phyloP scores from a whole-genome alignment of 2,113 vertebrate genomes.

The Xenopus borealis region DNA sequence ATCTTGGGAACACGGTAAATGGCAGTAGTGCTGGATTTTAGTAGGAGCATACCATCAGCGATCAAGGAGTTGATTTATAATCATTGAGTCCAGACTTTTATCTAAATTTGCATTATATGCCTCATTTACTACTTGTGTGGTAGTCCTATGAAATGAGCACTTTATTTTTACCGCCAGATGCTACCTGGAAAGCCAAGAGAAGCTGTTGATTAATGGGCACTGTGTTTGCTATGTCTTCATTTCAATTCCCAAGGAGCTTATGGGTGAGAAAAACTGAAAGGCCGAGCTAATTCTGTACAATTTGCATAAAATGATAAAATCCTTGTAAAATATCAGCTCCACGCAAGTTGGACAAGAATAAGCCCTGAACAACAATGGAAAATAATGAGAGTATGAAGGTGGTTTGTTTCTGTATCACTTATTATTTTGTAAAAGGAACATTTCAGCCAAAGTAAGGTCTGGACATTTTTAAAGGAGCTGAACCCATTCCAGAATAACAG shows the following conservation, averaged over 20 bases:
- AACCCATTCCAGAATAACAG: too few species aligned
- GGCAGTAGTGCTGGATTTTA: conserved; percentile 21
- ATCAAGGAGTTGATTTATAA: conserved; percentile 22
- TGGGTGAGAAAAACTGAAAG: conserved; percentile 17
- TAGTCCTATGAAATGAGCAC: conserved; percentile 17
- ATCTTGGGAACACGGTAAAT: conserved; percentile 24
- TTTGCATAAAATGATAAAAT: conserved; percentile 2
- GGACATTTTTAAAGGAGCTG: too few species aligned
- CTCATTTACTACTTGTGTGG: conserved; percentile 1
- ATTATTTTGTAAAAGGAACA: too few species aligned
- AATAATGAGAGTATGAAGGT: background rate
- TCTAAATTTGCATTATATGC: conserved; percentile 14
- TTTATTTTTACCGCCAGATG: conserved; percentile 32
- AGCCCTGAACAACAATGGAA: background rate
- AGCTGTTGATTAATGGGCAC: conserved; percentile 6
- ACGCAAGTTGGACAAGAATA: background rate
- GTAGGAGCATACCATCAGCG: conserved; percentile 24
- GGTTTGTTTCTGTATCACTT: background rate
- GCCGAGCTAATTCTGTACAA: background rate
- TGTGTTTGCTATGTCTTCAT: background rate
- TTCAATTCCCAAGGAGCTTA: conserved; percentile 2
- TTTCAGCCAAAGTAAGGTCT: too few species aligned
- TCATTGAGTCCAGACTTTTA: background rate
- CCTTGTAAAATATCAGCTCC: background rate
- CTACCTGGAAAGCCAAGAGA: conserved; percentile 16